Evolutionary conservation across 2,888 invertebrate genomes (phyloP), one percentile per base, ranked within the genome.

Genomic region (Glaucopsyche alexis): DNA sequence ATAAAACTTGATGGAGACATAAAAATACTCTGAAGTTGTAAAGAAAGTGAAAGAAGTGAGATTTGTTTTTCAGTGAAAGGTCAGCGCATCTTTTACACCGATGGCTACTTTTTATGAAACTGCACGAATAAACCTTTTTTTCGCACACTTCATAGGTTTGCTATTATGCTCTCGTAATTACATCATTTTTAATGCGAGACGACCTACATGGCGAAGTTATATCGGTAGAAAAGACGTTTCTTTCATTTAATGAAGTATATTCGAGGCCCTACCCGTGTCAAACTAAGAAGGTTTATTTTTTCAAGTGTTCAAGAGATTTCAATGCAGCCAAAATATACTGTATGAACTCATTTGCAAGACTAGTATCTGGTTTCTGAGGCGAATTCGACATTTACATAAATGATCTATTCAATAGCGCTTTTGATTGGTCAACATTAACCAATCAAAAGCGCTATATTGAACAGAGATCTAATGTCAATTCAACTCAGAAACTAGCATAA

Each of bases 21-120:
- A 47, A 69, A 69, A 69, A 69, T 69, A 49, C 69, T 69, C 47
- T 16, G 49, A 69, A 45, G 69, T 69, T 49, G 69, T 29, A 13
- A 19, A 69, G 69, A 47, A 69, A 69, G 69, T 69, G 69, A 69
- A 69, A 69, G 69, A 69, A 49, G 49, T 69, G 49, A 69, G 67
- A 67, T 67, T 42, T 69, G 67, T 42, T 19, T 69, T 49, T 69
- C 69, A 69, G 13, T 14, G 69, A 29, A 49, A 19, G 69, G 69
- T 69, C 69, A 69, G 69, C 49, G 69, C 69, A 69, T 69, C 69
- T 40, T 65, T 13, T 40, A 47, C 29, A 60, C 45, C 45, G 45
- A 67, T 67, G 45, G 67, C 45, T 45, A 45, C 67, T 67, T 67
- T 67, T 42, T 45, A 67, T 67, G 42, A 66, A 67, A 45, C 13